Percentiles rank a stretch among this genome's conserved stretches.
Conservation (phyloP, 2,888 invertebrate species). For the Phengaris alcon region DNA sequence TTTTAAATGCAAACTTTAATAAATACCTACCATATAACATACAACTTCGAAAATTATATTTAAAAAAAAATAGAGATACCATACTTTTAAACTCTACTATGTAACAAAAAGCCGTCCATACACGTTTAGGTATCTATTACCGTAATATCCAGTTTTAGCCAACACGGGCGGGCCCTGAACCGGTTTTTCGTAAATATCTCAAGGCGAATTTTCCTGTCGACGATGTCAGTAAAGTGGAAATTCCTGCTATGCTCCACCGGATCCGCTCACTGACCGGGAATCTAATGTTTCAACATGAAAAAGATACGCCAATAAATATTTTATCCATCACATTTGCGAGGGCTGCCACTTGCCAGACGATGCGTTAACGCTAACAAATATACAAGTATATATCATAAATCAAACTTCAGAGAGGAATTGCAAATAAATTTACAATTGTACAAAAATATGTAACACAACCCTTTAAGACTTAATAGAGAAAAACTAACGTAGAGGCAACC, state of each 20-base stretch:
- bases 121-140: background rate
- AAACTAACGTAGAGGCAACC: background rate
- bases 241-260: slow-evolving; percentile 54
- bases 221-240: slow-evolving; percentile 59
- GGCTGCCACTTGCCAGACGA: slow-evolving; percentile 2
- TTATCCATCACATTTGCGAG: slow-evolving; percentile 42
- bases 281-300: slow-evolving; percentile 52
- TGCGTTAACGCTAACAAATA: background rate
- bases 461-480: slow-evolving; percentile 11
- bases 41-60: no score
- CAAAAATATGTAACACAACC: background rate
- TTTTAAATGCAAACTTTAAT: background rate
- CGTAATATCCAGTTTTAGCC: slow-evolving; percentile 16
- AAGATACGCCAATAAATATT: slow-evolving; percentile 55
- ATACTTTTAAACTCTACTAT: background rate
- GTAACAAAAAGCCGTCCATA: background rate
- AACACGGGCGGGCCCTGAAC: background rate
- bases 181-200: slow-evolving; percentile 38
- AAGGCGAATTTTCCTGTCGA: slow-evolving; percentile 50
- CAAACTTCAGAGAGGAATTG: no score
- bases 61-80: no score
- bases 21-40: background rate
- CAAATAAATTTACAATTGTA: background rate
- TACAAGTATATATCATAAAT: no score
- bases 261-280: slow-evolving; percentile 52